phyloP scores from a whole-genome alignment of 2,797 vertebrate species.

The Clarias pachynema region DNA sequence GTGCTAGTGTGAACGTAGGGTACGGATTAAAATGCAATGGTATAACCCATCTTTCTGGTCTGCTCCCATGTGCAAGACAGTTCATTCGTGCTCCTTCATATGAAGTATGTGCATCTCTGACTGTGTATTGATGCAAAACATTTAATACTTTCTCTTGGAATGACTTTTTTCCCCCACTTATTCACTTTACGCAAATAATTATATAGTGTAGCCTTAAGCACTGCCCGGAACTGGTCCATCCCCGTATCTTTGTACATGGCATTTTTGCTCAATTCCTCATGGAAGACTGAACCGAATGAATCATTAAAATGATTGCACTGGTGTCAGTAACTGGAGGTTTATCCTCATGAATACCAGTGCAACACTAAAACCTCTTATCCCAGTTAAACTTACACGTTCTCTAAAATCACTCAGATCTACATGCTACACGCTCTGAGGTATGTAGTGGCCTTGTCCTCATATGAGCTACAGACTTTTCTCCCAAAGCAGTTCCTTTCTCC shows the following conservation, averaged over 20 bases:
- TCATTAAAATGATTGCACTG: slow-evolving; percentile 7
- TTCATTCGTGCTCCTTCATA: slow-evolving; percentile 20
- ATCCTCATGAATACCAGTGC: slow-evolving; percentile 11
- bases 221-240: slow-evolving; percentile 35
- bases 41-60: slow-evolving; percentile 47
- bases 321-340: slow-evolving; percentile 13
- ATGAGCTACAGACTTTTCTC: slow-evolving; percentile 22
- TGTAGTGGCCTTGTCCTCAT: background rate
- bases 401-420: slow-evolving; percentile 1
- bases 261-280: background rate
- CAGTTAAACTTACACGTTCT: background rate
- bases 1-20: slow-evolving; percentile 5
- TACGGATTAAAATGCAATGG: slow-evolving; percentile 36
- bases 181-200: slow-evolving; percentile 19
- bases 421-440: slow-evolving; percentile 33
- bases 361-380: slow-evolving; percentile 9
- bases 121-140: slow-evolving; percentile 15
- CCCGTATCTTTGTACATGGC: background rate
- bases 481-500: slow-evolving; percentile 19
- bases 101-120: slow-evolving; percentile 20
- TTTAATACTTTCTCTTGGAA: slow-evolving; percentile 29
- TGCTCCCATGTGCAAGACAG: slow-evolving; percentile 24
- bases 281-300: slow-evolving; percentile 36
- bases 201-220: background rate
- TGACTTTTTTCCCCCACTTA: slow-evolving; percentile 9